A percentile compares a stretch with the other conserved stretches of the same genome.
Conservation (phyloP, 2,113 vertebrate genomes). For the Phycodurus eques region DNA sequence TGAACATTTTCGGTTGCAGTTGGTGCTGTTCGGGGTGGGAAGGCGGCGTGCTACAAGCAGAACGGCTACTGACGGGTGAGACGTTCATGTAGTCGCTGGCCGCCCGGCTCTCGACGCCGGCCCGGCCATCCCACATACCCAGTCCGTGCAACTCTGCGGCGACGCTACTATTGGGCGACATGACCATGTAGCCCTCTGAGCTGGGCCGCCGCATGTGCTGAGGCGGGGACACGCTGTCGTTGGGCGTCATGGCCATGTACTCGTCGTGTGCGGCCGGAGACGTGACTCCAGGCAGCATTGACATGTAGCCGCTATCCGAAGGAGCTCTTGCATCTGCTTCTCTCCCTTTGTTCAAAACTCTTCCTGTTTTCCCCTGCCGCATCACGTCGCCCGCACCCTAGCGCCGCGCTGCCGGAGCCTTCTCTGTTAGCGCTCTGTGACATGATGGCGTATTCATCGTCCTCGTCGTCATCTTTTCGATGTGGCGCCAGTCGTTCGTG, state of each 20-base stretch:
- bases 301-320: conserved; percentile 74
- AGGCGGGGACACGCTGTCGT: conserved; percentile 74
- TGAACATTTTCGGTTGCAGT: conserved; percentile 72
- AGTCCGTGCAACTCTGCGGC: conserved; percentile 71
- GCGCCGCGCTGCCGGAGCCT: conserved; percentile 42
- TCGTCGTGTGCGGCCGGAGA: conserved; percentile 70
- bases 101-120: conserved; percentile 64
- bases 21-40: conserved; percentile 71
- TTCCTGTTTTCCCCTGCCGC: conserved; percentile 42
- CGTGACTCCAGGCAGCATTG: conserved; percentile 76
- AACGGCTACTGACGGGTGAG: conserved; percentile 74
- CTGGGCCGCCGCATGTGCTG: conserved; percentile 68
- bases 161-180: conserved; percentile 77
- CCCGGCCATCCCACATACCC: conserved; percentile 65
- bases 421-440: conserved; percentile 59
- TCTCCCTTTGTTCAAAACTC: conserved; percentile 54
- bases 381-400: conserved; percentile 41
- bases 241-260: conserved; percentile 78
- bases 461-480: conserved; percentile 71
- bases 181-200: conserved; percentile 77
- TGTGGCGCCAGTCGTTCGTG: conserved; percentile 59
- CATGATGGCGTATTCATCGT: conserved; percentile 70
- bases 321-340: conserved; percentile 27
- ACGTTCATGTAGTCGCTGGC: conserved; percentile 80
- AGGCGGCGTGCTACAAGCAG: conserved; percentile 69